Evolutionary conservation across 1,140 invertebrate species (phyloP), one percentile per base, ranked within the genome.

Genomic region (Ostrea denselamellosa): DNA sequence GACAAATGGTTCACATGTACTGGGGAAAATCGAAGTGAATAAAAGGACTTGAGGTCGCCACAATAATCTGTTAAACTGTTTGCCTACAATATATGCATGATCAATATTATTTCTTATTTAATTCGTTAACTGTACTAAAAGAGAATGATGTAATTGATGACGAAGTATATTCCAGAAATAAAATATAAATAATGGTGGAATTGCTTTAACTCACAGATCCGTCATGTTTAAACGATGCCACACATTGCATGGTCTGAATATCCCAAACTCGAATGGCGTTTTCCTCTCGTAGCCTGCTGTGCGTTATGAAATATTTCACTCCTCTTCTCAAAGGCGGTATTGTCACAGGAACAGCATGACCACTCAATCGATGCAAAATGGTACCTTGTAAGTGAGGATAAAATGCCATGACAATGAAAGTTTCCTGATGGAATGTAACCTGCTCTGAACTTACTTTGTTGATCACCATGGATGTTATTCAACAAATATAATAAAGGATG

Each of bases 261-360:
- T 86, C 68, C 85, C 85, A 86, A 19, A 86, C 68, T 25, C 85
- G 65, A 81, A 86, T 25, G 53, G 85, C 71, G 54, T 86, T 86
- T 28, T 86, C 85, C 54, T 86, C 44, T 17, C 17, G 22, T 17
- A 14, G 19, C 68, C 54, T 54, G 14, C 65, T 53, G n/a, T 77
- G 19, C 14, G 85, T 71, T 22, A 86, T 28, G 53, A 86, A 81
- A 62, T 58, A 85, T 14, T 68, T 68, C 52, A 7, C 51, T 68
- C 68, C 62, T 68, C 25, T 68, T n/a, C 17, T 85, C 85, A 44
- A 14, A 51, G 51, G 22, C n/a, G 44, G 68, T 77, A 77, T 28
- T 5, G 68, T 77, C 68, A 77, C 68, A 34, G 68, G 68, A 25
- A 77, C 28, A 28, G 25, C 68, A 77, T 77, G 68, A 8, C 68